Evolutionary conservation across 2,888 invertebrate species (phyloP).

Genomic region (Drosophila maculinotata): DNA sequence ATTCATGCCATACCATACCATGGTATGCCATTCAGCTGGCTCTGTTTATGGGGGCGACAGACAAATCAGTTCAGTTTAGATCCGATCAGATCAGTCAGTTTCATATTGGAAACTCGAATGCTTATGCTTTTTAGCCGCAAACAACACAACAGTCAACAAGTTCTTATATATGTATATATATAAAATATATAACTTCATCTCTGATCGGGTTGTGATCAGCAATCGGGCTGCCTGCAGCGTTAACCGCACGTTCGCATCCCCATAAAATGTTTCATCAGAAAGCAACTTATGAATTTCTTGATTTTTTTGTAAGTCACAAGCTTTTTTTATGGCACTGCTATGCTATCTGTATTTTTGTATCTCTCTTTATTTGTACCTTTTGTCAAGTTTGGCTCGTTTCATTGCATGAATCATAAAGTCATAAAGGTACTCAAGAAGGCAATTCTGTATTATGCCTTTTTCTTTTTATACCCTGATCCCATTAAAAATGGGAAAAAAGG

Average conservation of each 20-base stretch:
- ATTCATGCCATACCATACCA: conserved; percentile 10
- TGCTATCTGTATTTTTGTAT: conserved; percentile 56
- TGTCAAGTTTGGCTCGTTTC: conserved; percentile 51
- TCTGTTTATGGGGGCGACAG: conserved; percentile 44
- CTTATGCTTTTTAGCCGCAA: too few relatives aligned
- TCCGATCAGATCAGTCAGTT: conserved; percentile 16
- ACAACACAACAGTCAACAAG: conserved; percentile 46
- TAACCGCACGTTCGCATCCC: conserved; percentile 24
- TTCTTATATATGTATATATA: conserved; percentile 16
- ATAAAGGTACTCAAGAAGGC: conserved; percentile 40
- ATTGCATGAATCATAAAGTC: conserved; percentile 65
- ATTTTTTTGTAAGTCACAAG: conserved; percentile 32
- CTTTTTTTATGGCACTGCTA: conserved; percentile 65
- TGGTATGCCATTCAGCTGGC: conserved; percentile 5
- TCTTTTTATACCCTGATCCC: too few relatives aligned
- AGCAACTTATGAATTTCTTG: conserved; percentile 69
- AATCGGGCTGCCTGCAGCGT: conserved; percentile 40
- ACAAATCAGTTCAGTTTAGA: conserved; percentile 1
- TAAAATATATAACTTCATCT: conserved; percentile 32
- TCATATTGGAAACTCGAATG: conserved; percentile 7
- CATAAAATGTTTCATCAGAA: conserved; percentile 72
- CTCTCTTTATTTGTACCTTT: conserved; percentile 24
- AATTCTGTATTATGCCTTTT: conserved; percentile 6
- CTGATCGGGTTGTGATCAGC: conserved; percentile 17
- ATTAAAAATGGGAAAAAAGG: too few relatives aligned